These are phyloP conservation scores for Oryzias dopingdopingensis DNA, from an alignment of 2,797 vertebrate species.

Conservation along the genomic window DNA sequence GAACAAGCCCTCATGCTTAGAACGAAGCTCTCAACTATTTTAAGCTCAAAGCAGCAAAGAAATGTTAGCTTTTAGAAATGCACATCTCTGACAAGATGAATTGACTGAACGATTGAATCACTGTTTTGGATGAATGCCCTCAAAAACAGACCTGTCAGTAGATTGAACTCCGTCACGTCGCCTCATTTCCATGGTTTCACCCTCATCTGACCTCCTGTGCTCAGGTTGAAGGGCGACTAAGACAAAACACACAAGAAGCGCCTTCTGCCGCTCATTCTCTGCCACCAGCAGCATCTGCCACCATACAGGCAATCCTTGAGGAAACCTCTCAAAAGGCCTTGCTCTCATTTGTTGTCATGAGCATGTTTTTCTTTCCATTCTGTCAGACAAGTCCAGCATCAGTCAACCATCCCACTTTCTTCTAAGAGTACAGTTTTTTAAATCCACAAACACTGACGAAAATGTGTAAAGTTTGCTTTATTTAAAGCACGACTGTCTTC, in stretches of 20 bases:
- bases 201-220: constrained; percentile 77
- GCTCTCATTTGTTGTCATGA: constrained; percentile 25
- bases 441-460: constrained; percentile 6
- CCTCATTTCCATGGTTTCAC: constrained; percentile 72
- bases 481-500: constrained; percentile 66
- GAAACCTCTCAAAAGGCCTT: constrained; percentile 19
- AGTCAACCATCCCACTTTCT: constrained; percentile 16
- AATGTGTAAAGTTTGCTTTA: constrained; percentile 40
- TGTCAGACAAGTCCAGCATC: constrained; percentile 37
- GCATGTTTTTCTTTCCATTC: constrained; percentile 19
- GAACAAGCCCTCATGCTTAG: too few relatives aligned
- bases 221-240: constrained; percentile 64
- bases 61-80: constrained; percentile 14
- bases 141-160: constrained; percentile 34
- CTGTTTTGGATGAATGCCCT: constrained; percentile 5
- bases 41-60: too few relatives aligned
- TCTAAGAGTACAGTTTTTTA: constrained; percentile 10
- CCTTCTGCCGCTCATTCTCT: constrained; percentile 75
- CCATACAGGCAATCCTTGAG: constrained; percentile 30
- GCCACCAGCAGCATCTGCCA: constrained; percentile 84
- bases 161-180: constrained; percentile 72
- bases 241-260: constrained; percentile 71
- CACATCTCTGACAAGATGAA: constrained; percentile 34
- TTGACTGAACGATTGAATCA: constrained; percentile 26
- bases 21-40: too few relatives aligned